Evolutionary conservation across 1,140 invertebrate species (phyloP).

Genomic region (Sycobia sp.): DNA sequence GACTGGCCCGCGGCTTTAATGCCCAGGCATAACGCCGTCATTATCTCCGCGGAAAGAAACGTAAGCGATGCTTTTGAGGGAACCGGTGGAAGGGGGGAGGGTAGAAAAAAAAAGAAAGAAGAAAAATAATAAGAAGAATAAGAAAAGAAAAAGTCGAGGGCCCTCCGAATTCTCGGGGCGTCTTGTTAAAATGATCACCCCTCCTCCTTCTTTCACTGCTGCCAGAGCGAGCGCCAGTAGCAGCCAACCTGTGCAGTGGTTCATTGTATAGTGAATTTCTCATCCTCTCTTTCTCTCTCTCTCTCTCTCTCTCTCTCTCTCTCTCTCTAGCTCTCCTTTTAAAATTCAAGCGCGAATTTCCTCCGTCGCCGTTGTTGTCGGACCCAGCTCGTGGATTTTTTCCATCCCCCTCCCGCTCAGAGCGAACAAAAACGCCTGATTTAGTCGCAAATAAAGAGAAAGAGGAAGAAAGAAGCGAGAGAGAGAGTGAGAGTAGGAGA

Average conservation of each 20-base stretch:
- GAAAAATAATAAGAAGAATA: no score
- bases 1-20: constrained; percentile 10
- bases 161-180: constrained; percentile 20
- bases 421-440: neutral
- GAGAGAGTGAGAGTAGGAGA: no score
- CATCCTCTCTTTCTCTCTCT: neutral
- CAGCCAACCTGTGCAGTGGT: neutral
- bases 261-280: constrained; percentile 4
- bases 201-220: neutral
- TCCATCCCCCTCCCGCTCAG: neutral
- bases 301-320: no score
- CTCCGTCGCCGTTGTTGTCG: no score
- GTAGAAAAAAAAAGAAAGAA: no score
- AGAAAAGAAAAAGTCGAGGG: constrained; percentile 21
- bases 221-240: neutral
- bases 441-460: no score
- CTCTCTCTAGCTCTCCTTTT: no score
- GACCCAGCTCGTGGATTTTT: neutral
- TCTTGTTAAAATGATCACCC: constrained; percentile 26
- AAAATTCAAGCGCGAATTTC: no score
- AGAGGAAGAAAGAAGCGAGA: no score
- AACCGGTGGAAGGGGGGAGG: no score
- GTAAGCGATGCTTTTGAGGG: constrained; percentile 13
- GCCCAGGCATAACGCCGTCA: constrained; percentile 1
- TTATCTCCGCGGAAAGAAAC: constrained; percentile 13